Base-by-base conservation (phyloP, 1,140 invertebrate species). In the Pentalonia nigronervosa region DNA sequence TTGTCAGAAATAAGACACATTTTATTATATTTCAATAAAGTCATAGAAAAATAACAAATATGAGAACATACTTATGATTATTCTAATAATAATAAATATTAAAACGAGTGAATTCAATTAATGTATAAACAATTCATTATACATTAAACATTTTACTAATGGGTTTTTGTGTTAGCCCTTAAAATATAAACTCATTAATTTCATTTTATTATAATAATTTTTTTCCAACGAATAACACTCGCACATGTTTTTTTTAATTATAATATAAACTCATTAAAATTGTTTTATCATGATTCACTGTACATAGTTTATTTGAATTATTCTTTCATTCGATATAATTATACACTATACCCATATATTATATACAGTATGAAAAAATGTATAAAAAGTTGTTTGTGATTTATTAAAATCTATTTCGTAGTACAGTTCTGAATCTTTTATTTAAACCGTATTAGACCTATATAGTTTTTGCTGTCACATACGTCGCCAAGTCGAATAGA, bases 191-290 rank as follows among this genome's bases (percentile, higher is more conserved):
- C 50, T 23, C 50, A 53, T 53, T 53, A 53, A 53, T 53, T 53
- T 53, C 20, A 23, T 53, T 23, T 50, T 50, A 50, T 50, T 20
- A 17, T 50, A 48, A 17, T 50, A 50, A 50, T 53, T 53, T 53
- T 53, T 53, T 53, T 53, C 4, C 21, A 53, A 23, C 50, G 21
- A 53, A 53, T 50, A 45, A 48, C 45, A 48, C 3, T 87, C 25
- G 30, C 30, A n/a, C 48, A n/a, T 48, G 30, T 48, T 34, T 53
- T 48, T 47, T 87, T 87, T 47, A 87, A 87, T 87, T 87, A 48
- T n/a, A 87, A 48, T 87, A 9, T 34, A 87, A 87, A 48, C 14
- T 48, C 86, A n/a, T 87, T 87, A n/a, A 48, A 87, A 48, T 67
- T 48, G 4, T 87, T 48, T 87, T 48, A 87, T 48, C 25, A 11